Evolutionary conservation across 2,797 vertebrate species (phyloP), one percentile per base, ranked within the genome.

Genomic region (Delichon dasypus): DNA sequence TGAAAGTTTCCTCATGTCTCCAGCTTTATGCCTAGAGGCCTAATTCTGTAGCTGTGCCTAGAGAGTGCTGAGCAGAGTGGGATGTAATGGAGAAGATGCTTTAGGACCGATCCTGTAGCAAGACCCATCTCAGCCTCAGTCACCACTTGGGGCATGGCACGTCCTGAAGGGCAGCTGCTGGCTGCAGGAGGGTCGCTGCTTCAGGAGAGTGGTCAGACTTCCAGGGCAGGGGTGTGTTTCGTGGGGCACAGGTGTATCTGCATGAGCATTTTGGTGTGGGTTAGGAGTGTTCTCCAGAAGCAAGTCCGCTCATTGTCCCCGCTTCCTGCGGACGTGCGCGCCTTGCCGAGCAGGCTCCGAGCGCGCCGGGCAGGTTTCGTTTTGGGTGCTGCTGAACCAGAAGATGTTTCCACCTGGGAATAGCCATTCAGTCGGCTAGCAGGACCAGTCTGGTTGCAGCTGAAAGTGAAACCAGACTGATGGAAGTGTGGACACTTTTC

Each of bases 311-410:
- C 72, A 71, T 94, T 88, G 82, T 92, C 82, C 58, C 25, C 0
- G 8, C 82, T 94, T 94, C 81, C 93, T 94, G 94, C 79, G 10
- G 72, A 85, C 30, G 45, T 82, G 86, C 44, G 0, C 19, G 1
- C 2, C 0, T 53, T 30, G 57, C 75, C 0, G 2, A 55, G 15
- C 0, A 4, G 66, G 66, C 83, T 80, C 23, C 0, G 5, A 34
- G 58, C 0, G 0, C 0, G 0, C 22, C 20, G 17, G 38, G 7
- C 1, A 4, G 42, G 23, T 51, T 79, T 70, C 21, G 1, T 38
- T 79, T 32, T 2, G 34, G 74, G 38, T 1, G 17, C 54, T 2
- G 3, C 44, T 79, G 9, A 60, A 32, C 42, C 50, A n/a, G 18
- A 54, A 60, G 67, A 5, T 42, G 51, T 75, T 92, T 58, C n/a